A percentile compares a stretch with the other conserved stretches of the same genome.
Evolutionary conservation across 1,140 invertebrate genomes (phyloP).

Genomic region (Bombus soroeensis): DNA sequence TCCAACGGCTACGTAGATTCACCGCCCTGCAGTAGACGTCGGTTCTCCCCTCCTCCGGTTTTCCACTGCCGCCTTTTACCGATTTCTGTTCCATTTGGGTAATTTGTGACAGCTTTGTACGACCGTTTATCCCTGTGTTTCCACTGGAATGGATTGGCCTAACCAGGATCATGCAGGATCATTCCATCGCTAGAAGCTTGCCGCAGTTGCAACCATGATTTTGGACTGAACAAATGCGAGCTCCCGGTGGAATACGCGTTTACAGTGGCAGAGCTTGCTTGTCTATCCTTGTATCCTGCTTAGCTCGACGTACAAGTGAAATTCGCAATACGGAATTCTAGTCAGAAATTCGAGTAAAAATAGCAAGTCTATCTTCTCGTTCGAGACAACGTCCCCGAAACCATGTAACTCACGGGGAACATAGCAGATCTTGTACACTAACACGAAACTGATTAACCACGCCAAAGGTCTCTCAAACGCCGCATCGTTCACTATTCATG

Average conservation of each 20-base stretch:
- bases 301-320: not conserved
- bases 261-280: too few relatives aligned
- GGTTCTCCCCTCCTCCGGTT: not conserved
- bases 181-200: not conserved
- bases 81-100: not conserved
- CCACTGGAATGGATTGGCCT: not conserved
- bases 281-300: not conserved
- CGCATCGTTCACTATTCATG: constrained; percentile 30
- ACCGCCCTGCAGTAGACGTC: not conserved
- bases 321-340: not conserved
- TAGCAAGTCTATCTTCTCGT: not conserved
- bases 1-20: not conserved
- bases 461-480: not conserved
- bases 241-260: not conserved
- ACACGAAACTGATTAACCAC: constrained; percentile 1
- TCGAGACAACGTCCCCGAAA: not conserved
- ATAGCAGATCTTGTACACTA: not conserved
- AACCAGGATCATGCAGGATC: not conserved
- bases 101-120: not conserved
- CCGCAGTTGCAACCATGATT: not conserved
- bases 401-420: not conserved
- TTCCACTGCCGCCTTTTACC: not conserved
- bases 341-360: not conserved
- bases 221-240: not conserved
- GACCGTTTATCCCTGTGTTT: not conserved